phyloP scores from a whole-genome alignment of 2,888 invertebrate species.

The Athripsodes cinereus region DNA sequence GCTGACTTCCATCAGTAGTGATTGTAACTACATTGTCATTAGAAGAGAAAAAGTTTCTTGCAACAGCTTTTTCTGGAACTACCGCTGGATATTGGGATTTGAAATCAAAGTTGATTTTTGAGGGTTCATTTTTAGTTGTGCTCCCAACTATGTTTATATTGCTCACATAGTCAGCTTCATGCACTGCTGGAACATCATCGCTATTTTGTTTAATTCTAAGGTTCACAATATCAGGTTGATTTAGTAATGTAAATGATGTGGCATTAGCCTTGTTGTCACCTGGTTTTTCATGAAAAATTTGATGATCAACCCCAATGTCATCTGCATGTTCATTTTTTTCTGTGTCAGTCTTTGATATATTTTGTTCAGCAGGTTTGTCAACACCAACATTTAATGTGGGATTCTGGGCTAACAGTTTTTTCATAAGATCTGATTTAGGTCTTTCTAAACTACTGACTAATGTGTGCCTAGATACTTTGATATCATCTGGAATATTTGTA shows the following conservation, averaged over 20 bases:
- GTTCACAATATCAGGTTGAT: conserved; percentile 49
- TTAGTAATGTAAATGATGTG: conserved; percentile 29
- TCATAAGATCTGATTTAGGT: conserved; percentile 57
- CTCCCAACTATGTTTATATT: conserved; percentile 45
- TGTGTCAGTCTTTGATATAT: conserved; percentile 14
- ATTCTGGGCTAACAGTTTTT: conserved; percentile 50
- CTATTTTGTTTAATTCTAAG: conserved; percentile 39
- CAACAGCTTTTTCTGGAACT: conserved; percentile 15
- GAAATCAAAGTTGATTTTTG: conserved; percentile 25
- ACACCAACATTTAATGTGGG: conserved; percentile 37
- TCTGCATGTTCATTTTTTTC: conserved; percentile 15
- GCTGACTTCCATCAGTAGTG: conserved; percentile 40
- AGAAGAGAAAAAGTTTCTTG: conserved; percentile 24
- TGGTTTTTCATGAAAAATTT: conserved; percentile 31
- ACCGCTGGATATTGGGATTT: conserved; percentile 8
- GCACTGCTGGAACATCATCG: conserved; percentile 4
- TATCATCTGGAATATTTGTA: conserved; percentile 57
- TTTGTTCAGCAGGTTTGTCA: conserved; percentile 8
- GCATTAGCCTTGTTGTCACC: conserved; percentile 19
- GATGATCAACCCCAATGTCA: neutral
- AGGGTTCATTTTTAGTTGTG: conserved; percentile 33
- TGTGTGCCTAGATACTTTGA: conserved; percentile 57
- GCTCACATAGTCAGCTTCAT: conserved; percentile 44
- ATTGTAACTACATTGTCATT: conserved; percentile 44
- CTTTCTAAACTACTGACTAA: conserved; percentile 56